Percentiles rank a stretch among this genome's conserved stretches.
phyloP scores from a whole-genome alignment of 2,888 invertebrate genomes.

The Hyppa rectilinea region DNA sequence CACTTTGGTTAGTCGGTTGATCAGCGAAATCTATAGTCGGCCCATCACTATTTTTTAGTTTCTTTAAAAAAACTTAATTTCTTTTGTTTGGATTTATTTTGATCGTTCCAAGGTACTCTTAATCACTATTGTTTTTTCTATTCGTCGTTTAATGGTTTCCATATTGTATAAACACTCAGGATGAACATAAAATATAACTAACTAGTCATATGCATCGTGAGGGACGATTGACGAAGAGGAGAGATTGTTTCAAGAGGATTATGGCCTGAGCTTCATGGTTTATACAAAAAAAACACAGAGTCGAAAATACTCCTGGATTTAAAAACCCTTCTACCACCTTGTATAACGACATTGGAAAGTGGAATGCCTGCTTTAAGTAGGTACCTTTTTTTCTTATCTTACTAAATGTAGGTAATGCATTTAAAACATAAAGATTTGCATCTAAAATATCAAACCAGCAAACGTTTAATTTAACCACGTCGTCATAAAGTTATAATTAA shows the following conservation, averaged over 20 bases:
- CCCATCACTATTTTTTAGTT: too few relatives aligned
- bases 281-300: too few relatives aligned
- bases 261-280: background rate
- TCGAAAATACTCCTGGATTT: background rate
- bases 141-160: too few relatives aligned
- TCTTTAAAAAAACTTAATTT: too few relatives aligned
- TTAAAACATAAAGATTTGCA: background rate
- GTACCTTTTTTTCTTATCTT: too few relatives aligned
- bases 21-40: too few relatives aligned
- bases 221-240: background rate
- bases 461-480: constrained; percentile 27
- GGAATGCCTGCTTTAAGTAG: background rate
- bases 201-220: background rate
- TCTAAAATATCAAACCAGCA: constrained; percentile 11
- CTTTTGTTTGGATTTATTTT: too few relatives aligned
- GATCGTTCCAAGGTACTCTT: too few relatives aligned
- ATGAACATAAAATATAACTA: background rate
- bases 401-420: too few relatives aligned
- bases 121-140: too few relatives aligned
- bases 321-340: background rate
- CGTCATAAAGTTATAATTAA: constrained; percentile 59
- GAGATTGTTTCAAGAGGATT: constrained; percentile 5
- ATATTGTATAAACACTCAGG: too few relatives aligned
- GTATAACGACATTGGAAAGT: background rate
- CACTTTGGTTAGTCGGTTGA: too few relatives aligned